These are phyloP conservation scores for Argynnis bischoffii DNA, from an alignment of 2,888 invertebrate genomes.

Conservation along the genomic window DNA sequence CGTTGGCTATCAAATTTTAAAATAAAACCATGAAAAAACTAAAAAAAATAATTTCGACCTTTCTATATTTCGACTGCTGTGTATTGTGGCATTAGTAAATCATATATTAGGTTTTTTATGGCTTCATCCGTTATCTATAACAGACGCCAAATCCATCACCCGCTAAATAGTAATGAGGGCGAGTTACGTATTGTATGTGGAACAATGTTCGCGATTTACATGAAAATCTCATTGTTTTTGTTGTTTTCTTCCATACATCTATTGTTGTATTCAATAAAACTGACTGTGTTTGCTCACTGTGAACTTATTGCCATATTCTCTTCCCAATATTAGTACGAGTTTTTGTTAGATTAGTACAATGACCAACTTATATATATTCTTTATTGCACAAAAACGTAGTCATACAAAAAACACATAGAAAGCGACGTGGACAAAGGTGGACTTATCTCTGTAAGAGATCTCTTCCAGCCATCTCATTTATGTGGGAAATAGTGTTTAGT, in stretches of 20 bases:
- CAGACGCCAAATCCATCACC: constrained; percentile 23
- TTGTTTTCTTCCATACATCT: constrained; percentile 26
- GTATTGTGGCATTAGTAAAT: not conserved
- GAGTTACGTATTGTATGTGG: constrained; percentile 26
- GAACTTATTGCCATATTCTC: constrained; percentile 3
- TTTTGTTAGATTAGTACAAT: not conserved
- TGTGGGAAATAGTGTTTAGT: too few relatives aligned
- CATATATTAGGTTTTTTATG: not conserved
- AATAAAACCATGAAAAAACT: too few relatives aligned
- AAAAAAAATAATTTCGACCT: too few relatives aligned
- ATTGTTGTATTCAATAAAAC: constrained; percentile 27
- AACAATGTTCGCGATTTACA: constrained; percentile 29
- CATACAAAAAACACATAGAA: too few relatives aligned
- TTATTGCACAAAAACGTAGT: too few relatives aligned
- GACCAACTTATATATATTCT: too few relatives aligned
- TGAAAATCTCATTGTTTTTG: constrained; percentile 25
- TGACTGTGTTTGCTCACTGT: not conserved
- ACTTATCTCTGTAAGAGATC: too few relatives aligned
- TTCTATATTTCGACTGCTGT: too few relatives aligned
- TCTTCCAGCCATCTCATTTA: too few relatives aligned
- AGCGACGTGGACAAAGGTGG: too few relatives aligned
- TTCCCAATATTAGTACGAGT: not conserved
- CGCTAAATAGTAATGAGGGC: constrained; percentile 19
- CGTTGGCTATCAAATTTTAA: too few relatives aligned
- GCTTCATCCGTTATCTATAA: constrained; percentile 14